Conservation (phyloP, 2,888 invertebrate genomes). For the Hyalella azteca region DNA sequence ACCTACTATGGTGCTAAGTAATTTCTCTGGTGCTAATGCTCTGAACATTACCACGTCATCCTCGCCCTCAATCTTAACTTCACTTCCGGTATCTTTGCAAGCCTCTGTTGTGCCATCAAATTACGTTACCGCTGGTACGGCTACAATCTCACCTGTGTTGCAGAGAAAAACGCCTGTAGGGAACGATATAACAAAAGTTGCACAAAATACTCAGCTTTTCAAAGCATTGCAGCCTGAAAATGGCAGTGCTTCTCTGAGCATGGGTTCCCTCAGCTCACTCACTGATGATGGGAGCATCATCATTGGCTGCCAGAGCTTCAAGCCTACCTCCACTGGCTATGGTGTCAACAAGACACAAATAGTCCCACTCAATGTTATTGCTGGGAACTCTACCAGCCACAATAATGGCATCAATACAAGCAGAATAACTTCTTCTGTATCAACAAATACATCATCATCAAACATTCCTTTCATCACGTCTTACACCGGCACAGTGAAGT, state of each 20-base stretch:
- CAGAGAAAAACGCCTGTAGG: not conserved
- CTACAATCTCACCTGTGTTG: not conserved
- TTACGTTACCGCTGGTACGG: not conserved
- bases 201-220: slow-evolving; percentile 52
- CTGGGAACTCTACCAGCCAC: not conserved
- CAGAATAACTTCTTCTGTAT: not conserved
- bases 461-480: not conserved
- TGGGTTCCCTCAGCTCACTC: slow-evolving; percentile 1
- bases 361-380: slow-evolving; percentile 31
- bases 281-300: slow-evolving; percentile 27
- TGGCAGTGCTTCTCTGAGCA: not conserved
- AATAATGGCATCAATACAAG: not conserved
- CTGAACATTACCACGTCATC: not conserved
- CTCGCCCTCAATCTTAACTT: not conserved
- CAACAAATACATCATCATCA: not conserved
- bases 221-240: slow-evolving; percentile 47
- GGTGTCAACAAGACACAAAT: slow-evolving; percentile 32
- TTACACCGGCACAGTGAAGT: not conserved
- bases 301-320: slow-evolving; percentile 35
- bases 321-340: slow-evolving; percentile 26
- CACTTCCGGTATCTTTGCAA: slow-evolving; percentile 5
- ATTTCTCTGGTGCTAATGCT: not conserved
- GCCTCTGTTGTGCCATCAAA: slow-evolving; percentile 6
- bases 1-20: not conserved
- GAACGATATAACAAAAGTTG: slow-evolving; percentile 49